Evolutionary conservation across 1,140 invertebrate species (phyloP), one percentile per base, ranked within the genome.

Genomic region (silkworm (Bombyx mori)): DNA sequence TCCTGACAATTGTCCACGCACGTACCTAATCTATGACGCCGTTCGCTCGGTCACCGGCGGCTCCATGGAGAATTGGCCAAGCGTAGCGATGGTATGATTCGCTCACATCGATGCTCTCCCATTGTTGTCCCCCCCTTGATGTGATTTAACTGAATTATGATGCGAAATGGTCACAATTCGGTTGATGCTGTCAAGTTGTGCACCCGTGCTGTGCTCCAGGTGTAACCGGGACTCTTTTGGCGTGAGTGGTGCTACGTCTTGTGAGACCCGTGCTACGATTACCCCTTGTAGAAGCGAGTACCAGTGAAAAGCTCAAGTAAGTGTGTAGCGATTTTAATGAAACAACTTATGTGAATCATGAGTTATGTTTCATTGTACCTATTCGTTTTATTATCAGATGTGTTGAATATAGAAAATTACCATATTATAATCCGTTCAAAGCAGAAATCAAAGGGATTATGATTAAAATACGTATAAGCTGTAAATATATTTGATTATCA

Each of bases 61-160:
- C 63, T 64, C 73, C 76, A 86, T 86, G 78, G 79, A 73, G 71
- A 80, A 75, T 79, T 74, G 81, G 78, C 82, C 73, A 80, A 70
- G 77, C 81, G 78, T 82, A 57, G 53, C 79, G 70, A 73, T 78
- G 78, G 79, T 82, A 75, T 86, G 80, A 86, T 82, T 82, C 78
- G 81, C 76, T 77, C 75, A 82, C 80, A 82, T 78, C 75, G 68
- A 69, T 81, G 73, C 71, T 80, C 76, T 77, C 73, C 75, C 66
- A 82, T 86, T 86, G 83, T 86, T 61, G 71, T 80, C 77, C 83
- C 82, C 79, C 79, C 66, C 77, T 78, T 65, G 68, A 86, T 78
- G 79, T 83, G 74, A 82, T 86, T 86, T 84, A 86, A 84, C 83
- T 82, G 76, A 84, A 79, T 82, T 86, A 83, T 86, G 71, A 71